A percentile compares a stretch with the other conserved stretches of the same genome.
These are phyloP conservation scores for Nothura maculosa DNA, from an alignment of 2,797 vertebrate species.

Conservation along the genomic window DNA sequence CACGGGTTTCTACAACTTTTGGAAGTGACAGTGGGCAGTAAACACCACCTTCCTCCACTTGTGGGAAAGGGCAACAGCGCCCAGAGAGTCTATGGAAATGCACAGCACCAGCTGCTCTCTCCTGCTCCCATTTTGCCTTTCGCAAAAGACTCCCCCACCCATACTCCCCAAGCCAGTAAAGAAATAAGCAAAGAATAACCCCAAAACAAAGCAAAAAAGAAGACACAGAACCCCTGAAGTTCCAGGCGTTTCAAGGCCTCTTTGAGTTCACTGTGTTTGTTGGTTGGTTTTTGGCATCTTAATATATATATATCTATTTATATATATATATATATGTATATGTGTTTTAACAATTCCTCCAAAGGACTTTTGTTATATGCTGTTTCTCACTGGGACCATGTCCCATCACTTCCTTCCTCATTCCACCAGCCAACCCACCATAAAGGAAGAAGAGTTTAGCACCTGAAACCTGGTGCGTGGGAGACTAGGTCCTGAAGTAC, in stretches of 20 bases:
- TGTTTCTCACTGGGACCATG: neutral
- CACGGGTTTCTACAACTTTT: neutral
- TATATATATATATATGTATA: neutral
- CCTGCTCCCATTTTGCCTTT: neutral
- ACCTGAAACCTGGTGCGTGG: slow-evolving; percentile 37
- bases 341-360: slow-evolving; percentile 30
- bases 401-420: neutral
- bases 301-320: slow-evolving; percentile 55
- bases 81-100: neutral
- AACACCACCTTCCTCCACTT: neutral
- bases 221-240: slow-evolving; percentile 64
- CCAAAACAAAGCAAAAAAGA: slow-evolving; percentile 48
- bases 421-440: neutral
- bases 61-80: neutral
- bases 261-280: slow-evolving; percentile 44
- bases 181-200: neutral
- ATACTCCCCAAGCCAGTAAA: neutral
- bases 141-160: neutral
- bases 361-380: slow-evolving; percentile 6
- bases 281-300: slow-evolving; percentile 71
- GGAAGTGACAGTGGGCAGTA: neutral
- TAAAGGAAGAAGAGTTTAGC: slow-evolving; percentile 42
- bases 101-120: neutral
- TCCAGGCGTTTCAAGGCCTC: slow-evolving; percentile 69
- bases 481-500: slow-evolving; percentile 12